A percentile compares a stretch with the other conserved stretches of the same genome.
Evolutionary conservation across 2,888 invertebrate genomes (phyloP).

Genomic region (Cephonodes hylas): DNA sequence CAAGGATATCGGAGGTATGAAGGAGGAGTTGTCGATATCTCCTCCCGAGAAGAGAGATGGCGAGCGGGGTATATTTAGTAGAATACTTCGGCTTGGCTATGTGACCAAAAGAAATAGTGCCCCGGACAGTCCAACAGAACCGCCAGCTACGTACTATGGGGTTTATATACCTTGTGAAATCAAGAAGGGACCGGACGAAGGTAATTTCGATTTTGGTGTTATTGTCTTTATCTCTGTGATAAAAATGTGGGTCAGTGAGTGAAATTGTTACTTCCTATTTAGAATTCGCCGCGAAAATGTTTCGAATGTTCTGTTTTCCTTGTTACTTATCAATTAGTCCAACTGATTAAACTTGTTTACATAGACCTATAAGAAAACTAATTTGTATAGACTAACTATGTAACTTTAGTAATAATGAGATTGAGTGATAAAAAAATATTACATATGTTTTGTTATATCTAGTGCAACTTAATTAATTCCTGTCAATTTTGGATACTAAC

Average conservation of each 20-base stretch:
- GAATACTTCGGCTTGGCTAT: conserved; percentile 63
- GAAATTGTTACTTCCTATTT: conserved; percentile 20
- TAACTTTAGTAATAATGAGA: too few species aligned
- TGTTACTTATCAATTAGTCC: neutral
- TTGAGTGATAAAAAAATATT: too few species aligned
- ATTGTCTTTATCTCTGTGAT: conserved; percentile 20
- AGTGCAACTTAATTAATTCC: too few species aligned
- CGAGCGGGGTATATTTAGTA: conserved; percentile 64
- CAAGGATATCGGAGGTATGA: conserved; percentile 62
- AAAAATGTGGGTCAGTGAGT: conserved; percentile 33
- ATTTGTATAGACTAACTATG: too few species aligned
- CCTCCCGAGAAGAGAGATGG: conserved; percentile 67
- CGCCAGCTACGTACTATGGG: conserved; percentile 66
- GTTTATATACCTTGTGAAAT: conserved; percentile 80
- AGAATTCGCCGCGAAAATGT: neutral
- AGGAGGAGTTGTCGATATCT: conserved; percentile 63
- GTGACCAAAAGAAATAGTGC: conserved; percentile 50
- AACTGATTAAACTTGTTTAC: neutral
- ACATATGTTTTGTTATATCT: too few species aligned
- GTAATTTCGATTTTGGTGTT: conserved; percentile 36
- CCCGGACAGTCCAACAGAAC: conserved; percentile 58
- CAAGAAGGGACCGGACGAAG: conserved; percentile 76
- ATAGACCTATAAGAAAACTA: neutral
- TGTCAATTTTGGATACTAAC: too few species aligned
- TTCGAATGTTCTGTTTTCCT: neutral